Conservation (phyloP, 2,113 vertebrate genomes). For the Nesoenas mayeri region DNA sequence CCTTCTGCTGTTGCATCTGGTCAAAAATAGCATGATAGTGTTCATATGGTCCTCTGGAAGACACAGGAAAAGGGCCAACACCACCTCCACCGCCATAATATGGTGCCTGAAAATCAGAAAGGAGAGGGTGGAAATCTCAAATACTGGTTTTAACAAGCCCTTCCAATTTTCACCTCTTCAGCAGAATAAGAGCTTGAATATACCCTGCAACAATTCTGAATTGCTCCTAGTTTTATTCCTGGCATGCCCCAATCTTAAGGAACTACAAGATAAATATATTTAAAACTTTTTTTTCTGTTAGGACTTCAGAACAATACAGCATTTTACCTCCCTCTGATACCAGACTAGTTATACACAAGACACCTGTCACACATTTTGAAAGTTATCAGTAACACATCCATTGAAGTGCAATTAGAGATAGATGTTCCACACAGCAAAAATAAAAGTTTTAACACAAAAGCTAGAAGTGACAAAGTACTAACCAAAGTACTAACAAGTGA, state of each 20-base stretch:
- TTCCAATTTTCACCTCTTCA: neutral
- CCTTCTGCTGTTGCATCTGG: conserved; percentile 80
- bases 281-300: neutral
- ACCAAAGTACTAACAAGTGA: neutral
- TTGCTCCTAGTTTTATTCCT: neutral
- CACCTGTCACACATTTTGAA: neutral
- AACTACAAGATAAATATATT: neutral
- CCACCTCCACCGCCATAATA: conserved; percentile 74
- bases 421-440: neutral
- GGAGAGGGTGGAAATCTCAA: conserved; percentile 29
- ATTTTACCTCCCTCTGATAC: neutral
- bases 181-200: neutral
- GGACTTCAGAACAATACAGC: neutral
- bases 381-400: neutral
- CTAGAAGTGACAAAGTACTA: neutral
- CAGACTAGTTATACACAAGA: neutral
- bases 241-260: accelerated
- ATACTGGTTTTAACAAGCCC: neutral
- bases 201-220: neutral
- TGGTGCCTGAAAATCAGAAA: conserved; percentile 71
- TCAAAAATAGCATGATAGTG: conserved; percentile 85
- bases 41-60: conserved; percentile 78
- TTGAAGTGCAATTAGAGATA: neutral
- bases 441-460: neutral
- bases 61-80: conserved; percentile 49